Evolutionary conservation across 2,113 vertebrate genomes (phyloP).

Genomic region (Cyphomyrus discorhynchus): DNA sequence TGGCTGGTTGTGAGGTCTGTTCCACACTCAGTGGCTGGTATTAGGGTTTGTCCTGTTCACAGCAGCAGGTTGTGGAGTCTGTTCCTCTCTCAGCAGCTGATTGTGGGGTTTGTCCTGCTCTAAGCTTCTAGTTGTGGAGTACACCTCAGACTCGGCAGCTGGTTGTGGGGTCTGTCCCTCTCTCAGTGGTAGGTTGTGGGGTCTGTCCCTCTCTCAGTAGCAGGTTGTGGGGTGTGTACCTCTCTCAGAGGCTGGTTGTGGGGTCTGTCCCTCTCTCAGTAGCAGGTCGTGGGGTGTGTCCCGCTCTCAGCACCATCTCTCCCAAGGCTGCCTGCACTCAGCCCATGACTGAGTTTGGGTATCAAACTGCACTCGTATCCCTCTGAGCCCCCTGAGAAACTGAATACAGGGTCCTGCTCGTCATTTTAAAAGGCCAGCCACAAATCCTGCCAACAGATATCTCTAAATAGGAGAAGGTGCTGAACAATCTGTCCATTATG

Average conservation of each 20-base stretch:
- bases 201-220: background rate
- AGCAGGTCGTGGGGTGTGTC: background rate
- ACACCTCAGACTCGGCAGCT: too few relatives aligned
- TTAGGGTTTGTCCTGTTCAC: background rate
- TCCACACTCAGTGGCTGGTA: background rate
- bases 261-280: background rate
- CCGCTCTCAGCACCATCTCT: background rate
- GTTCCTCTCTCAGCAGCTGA: background rate
- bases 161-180: too few relatives aligned
- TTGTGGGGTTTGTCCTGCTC: background rate
- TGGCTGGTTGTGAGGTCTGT: background rate
- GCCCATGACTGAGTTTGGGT: background rate
- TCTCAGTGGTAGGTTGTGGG: too few relatives aligned
- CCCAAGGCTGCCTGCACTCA: background rate
- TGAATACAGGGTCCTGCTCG: background rate
- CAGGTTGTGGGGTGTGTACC: too few relatives aligned
- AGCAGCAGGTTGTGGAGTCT: background rate
- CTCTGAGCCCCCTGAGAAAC: background rate
- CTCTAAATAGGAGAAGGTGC: conserved; percentile 1
- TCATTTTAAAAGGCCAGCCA: conserved; percentile 1
- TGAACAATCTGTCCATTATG: background rate
- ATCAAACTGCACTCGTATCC: conserved; percentile 12
- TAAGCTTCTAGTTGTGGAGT: too few relatives aligned
- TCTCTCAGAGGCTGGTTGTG: too few relatives aligned
- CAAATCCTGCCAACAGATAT: background rate